Evolutionary conservation across 2,113 vertebrate species (phyloP).

Genomic region (Sinocyclocheilus grahami): DNA sequence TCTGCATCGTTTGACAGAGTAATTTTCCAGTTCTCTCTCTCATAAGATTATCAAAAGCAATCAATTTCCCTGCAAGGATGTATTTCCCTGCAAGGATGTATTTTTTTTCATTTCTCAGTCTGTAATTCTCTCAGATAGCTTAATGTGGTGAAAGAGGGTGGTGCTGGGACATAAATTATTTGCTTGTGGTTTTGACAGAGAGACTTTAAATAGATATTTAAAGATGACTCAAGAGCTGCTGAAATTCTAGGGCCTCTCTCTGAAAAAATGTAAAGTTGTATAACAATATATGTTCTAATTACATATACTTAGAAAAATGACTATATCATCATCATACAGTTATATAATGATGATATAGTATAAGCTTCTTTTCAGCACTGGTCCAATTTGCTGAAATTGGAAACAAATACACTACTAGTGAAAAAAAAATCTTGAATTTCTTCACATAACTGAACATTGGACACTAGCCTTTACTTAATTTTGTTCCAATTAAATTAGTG

Average conservation of each 20-base stretch:
- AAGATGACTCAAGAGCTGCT: background rate
- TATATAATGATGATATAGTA: too few species aligned
- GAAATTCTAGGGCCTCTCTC: background rate
- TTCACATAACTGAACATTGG: too few species aligned
- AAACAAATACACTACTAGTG: too few species aligned
- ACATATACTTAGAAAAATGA: too few species aligned
- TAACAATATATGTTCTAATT: background rate
- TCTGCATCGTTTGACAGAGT: slow-evolving; percentile 51
- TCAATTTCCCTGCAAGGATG: slow-evolving; percentile 17
- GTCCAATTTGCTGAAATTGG: too few species aligned
- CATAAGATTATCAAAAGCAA: slow-evolving; percentile 47
- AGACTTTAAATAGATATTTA: slow-evolving; percentile 42
- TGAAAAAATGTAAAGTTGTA: background rate
- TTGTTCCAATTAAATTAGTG: too few species aligned
- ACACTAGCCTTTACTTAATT: too few species aligned
- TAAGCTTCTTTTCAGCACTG: too few species aligned
- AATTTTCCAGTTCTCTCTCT: slow-evolving; percentile 49
- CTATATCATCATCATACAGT: too few species aligned
- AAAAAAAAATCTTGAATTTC: too few species aligned
- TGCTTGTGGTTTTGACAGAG: slow-evolving; percentile 33
- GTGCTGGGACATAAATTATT: slow-evolving; percentile 21
- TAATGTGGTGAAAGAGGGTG: slow-evolving; percentile 33
- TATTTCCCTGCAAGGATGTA: slow-evolving; percentile 23
- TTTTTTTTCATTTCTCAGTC: slow-evolving; percentile 20
- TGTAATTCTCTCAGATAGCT: slow-evolving; percentile 1